These are phyloP conservation scores for Mus caroli DNA, from an alignment of 2,797 vertebrate genomes.

Conservation along the genomic window DNA sequence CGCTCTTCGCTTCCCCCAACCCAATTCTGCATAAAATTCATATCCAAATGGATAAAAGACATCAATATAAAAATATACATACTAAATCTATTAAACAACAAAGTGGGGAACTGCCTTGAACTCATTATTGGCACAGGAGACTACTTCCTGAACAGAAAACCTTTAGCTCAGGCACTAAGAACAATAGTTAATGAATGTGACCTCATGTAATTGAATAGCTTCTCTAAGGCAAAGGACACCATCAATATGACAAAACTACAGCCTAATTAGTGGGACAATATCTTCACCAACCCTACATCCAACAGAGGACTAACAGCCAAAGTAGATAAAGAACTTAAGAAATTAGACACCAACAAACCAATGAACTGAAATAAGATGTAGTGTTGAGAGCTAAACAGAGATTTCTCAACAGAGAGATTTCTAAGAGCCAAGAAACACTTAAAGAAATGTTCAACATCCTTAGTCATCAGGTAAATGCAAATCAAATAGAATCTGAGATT, in stretches of 20 bases:
- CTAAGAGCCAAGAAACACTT: no score
- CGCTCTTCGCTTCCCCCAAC: neutral
- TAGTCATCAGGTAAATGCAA: neutral
- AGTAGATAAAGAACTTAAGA: neutral
- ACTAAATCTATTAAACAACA: no score
- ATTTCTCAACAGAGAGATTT: no score
- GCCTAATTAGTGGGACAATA: neutral
- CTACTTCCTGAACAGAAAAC: neutral
- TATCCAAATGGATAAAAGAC: neutral
- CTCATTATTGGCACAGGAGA: neutral
- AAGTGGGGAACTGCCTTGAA: neutral
- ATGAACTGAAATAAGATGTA: no score
- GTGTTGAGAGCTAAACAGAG: no score
- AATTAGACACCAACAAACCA: no score
- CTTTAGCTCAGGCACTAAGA: neutral
- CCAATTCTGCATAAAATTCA: neutral
- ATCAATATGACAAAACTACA: neutral
- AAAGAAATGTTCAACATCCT: no score
- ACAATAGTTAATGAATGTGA: neutral
- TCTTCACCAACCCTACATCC: no score
- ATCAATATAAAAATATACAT: no score
- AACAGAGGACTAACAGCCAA: neutral
- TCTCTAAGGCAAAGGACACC: neutral
- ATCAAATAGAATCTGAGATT: neutral
- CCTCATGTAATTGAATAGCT: neutral